A percentile compares a stretch with the other conserved stretches of the same genome.
Conservation (phyloP, 2,888 invertebrate species). For the Aromia moschata region DNA sequence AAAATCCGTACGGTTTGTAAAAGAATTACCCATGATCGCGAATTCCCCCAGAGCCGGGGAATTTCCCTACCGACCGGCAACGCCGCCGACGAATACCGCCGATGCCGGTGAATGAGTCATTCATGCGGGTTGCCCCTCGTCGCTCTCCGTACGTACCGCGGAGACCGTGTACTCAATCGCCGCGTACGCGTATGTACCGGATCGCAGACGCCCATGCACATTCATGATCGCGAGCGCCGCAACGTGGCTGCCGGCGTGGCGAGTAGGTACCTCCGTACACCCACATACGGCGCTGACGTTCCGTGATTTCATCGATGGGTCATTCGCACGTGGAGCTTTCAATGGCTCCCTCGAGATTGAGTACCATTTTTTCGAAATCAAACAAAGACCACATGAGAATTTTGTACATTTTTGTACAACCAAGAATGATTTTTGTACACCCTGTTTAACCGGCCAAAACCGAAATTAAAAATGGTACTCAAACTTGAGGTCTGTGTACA, state of each 20-base stretch:
- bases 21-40: too few relatives aligned
- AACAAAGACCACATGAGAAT: too few relatives aligned
- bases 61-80: too few relatives aligned
- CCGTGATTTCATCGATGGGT: not conserved
- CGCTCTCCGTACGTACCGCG: not conserved
- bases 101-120: conserved; percentile 21
- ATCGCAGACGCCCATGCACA: conserved; percentile 26
- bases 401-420: too few relatives aligned
- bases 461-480: too few relatives aligned
- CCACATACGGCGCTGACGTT: conserved; percentile 2
- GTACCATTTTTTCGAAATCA: too few relatives aligned
- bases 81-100: conserved; percentile 7
- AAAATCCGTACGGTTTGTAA: too few relatives aligned
- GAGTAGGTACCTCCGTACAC: conserved; percentile 18
- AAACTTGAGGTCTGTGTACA: too few relatives aligned
- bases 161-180: not conserved
- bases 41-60: too few relatives aligned
- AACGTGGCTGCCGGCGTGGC: not conserved
- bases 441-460: too few relatives aligned
- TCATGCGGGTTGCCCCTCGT: conserved; percentile 15
- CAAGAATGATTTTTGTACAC: too few relatives aligned
- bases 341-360: not conserved
- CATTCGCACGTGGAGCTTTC: not conserved
- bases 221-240: conserved; percentile 17
- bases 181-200: conserved; percentile 1